These are phyloP conservation scores for Neogobius melanostomus DNA, from an alignment of 2,113 vertebrate genomes.

Conservation along the genomic window DNA sequence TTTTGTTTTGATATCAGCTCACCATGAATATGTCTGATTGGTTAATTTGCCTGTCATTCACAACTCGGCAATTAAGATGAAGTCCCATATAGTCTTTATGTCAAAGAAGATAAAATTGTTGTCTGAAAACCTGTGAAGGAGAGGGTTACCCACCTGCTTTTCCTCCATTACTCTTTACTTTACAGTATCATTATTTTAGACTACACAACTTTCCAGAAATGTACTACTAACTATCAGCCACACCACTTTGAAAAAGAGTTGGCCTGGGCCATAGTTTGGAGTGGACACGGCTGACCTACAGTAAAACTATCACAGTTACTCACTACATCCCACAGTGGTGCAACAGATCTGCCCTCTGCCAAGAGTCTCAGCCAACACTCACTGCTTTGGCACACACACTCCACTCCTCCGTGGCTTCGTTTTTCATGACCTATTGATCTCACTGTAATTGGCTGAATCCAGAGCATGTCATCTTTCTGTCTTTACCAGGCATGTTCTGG, in stretches of 20 bases:
- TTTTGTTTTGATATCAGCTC: too few relatives aligned
- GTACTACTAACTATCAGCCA: not conserved
- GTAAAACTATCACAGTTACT: not conserved
- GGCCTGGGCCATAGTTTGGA: not conserved
- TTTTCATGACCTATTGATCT: constrained; percentile 72
- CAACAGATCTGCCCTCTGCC: constrained; percentile 63
- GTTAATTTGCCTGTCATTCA: too few relatives aligned
- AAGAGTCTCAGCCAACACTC: constrained; percentile 65
- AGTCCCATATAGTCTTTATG: too few relatives aligned
- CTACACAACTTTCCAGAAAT: too few relatives aligned
- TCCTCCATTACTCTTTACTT: too few relatives aligned
- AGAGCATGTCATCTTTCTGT: constrained; percentile 55
- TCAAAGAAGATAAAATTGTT: too few relatives aligned
- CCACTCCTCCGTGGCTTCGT: constrained; percentile 57
- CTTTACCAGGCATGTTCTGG: constrained; percentile 48
- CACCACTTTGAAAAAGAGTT: not conserved
- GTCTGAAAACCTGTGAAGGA: too few relatives aligned
- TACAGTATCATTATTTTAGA: too few relatives aligned
- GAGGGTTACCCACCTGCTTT: too few relatives aligned
- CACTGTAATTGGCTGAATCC: constrained; percentile 74
- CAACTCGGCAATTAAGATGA: too few relatives aligned
- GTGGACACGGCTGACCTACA: not conserved
- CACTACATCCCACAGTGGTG: constrained; percentile 26
- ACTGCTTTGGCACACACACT: constrained; percentile 61
- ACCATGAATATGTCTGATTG: too few relatives aligned